Percentiles rank a stretch among this genome's conserved stretches.
Conservation (phyloP, 2,888 invertebrate genomes). For the Isoperla grammatica region DNA sequence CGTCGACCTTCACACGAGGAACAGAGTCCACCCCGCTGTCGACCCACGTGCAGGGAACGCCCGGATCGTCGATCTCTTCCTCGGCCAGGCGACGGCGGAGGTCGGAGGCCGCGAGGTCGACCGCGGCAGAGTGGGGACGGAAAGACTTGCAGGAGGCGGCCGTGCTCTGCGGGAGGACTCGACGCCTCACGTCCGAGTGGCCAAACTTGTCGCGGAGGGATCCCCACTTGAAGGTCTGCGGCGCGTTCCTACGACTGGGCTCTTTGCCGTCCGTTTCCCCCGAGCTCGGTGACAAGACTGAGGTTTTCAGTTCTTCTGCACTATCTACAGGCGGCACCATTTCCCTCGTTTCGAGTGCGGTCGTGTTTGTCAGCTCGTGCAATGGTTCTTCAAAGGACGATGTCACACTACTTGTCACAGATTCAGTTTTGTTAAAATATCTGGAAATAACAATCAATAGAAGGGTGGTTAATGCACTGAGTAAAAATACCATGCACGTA, state of each 20-base stretch:
- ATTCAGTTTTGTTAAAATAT: not conserved
- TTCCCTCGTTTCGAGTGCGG: too few relatives aligned
- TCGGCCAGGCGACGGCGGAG: too few relatives aligned
- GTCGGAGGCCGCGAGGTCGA: not conserved
- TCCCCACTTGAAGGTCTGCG: slow-evolving; percentile 16
- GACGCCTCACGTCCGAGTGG: not conserved
- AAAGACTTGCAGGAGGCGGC: not conserved
- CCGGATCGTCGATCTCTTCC: slow-evolving; percentile 16
- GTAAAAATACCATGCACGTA: too few relatives aligned
- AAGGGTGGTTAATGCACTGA: too few relatives aligned
- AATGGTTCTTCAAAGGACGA: not conserved
- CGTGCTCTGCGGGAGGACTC: not conserved
- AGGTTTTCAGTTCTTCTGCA: too few relatives aligned
- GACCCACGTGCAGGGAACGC: slow-evolving; percentile 1
- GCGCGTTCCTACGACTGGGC: not conserved
- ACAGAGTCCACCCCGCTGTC: not conserved
- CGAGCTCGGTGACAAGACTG: too few relatives aligned
- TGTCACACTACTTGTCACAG: not conserved
- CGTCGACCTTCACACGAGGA: too few relatives aligned
- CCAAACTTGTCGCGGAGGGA: slow-evolving; percentile 19
- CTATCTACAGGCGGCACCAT: too few relatives aligned
- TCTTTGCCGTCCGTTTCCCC: too few relatives aligned
- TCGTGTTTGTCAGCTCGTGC: too few relatives aligned
- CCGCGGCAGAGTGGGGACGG: not conserved
- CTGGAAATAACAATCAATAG: too few relatives aligned